Percentiles rank a stretch among this genome's conserved stretches.
phyloP scores from a whole-genome alignment of 1,140 invertebrate genomes.

The Babylonia areolata region DNA sequence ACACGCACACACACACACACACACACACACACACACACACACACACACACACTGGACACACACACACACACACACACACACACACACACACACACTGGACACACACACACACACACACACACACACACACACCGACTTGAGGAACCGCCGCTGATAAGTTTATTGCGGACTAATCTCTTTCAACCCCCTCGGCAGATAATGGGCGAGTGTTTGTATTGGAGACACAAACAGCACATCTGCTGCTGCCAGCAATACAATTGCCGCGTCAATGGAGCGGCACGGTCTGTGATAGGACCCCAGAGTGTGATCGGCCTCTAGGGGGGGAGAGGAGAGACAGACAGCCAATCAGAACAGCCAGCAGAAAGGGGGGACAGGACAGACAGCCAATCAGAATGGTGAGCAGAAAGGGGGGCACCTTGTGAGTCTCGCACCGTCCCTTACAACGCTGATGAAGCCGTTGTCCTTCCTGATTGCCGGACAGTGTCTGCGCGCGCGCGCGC shows the following conservation, averaged over 20 bases:
- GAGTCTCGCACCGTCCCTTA: slow-evolving; percentile 7
- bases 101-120: too few relatives aligned
- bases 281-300: not conserved
- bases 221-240: too few relatives aligned
- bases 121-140: not conserved
- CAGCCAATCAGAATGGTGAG: not conserved
- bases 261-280: not conserved
- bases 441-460: slow-evolving; percentile 29
- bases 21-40: too few relatives aligned
- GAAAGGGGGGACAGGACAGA: not conserved
- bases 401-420: not conserved
- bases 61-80: too few relatives aligned
- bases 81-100: too few relatives aligned
- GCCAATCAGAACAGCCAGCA: not conserved
- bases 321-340: not conserved
- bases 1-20: too few relatives aligned
- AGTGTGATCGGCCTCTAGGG: too few relatives aligned
- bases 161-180: slow-evolving; percentile 35
- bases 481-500: too few relatives aligned
- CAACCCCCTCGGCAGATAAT: slow-evolving; percentile 19
- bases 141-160: slow-evolving; percentile 34
- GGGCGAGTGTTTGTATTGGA: not conserved
- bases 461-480: not conserved
- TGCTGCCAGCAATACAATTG: slow-evolving; percentile 1
- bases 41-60: too few relatives aligned